Conservation (phyloP, 2,113 vertebrate species). For the Gobiocypris rarus region DNA sequence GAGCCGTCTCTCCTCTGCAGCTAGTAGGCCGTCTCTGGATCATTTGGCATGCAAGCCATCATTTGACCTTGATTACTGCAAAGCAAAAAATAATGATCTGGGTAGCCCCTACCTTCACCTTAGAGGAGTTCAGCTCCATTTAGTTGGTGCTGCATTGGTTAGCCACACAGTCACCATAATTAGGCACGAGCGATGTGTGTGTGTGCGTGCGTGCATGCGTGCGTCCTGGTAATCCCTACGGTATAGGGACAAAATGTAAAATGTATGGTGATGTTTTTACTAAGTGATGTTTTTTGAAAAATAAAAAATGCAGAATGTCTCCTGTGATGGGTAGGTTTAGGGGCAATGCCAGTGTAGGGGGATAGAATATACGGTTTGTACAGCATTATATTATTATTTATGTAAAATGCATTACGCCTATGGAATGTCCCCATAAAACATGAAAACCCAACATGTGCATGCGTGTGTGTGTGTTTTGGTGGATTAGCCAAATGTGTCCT, state of each 20-base stretch:
- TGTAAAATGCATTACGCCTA: no score
- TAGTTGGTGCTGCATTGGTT: slow-evolving; percentile 10
- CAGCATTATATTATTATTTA: no score
- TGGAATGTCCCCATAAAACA: no score
- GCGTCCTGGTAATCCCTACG: no score
- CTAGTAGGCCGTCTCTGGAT: not conserved
- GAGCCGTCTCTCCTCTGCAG: slow-evolving; percentile 3
- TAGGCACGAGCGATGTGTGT: slow-evolving; percentile 4
- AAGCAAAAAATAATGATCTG: slow-evolving; percentile 11
- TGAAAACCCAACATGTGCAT: no score
- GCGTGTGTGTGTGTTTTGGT: not conserved
- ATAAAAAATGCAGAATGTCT: no score
- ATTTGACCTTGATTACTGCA: slow-evolving; percentile 4
- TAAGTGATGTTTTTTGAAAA: no score
- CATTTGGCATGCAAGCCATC: not conserved
- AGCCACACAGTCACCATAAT: slow-evolving; percentile 31
- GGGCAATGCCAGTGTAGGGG: no score
- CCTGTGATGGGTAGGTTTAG: no score
- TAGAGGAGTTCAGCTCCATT: not conserved
- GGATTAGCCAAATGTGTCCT: slow-evolving; percentile 55
- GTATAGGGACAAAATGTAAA: no score
- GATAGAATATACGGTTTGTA: no score
- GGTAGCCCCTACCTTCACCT: slow-evolving; percentile 22
- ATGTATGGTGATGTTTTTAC: no score
- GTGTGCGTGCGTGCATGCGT: slow-evolving; percentile 27